Conservation (phyloP, 2,797 vertebrate species). For the Myotis planiceps region DNA sequence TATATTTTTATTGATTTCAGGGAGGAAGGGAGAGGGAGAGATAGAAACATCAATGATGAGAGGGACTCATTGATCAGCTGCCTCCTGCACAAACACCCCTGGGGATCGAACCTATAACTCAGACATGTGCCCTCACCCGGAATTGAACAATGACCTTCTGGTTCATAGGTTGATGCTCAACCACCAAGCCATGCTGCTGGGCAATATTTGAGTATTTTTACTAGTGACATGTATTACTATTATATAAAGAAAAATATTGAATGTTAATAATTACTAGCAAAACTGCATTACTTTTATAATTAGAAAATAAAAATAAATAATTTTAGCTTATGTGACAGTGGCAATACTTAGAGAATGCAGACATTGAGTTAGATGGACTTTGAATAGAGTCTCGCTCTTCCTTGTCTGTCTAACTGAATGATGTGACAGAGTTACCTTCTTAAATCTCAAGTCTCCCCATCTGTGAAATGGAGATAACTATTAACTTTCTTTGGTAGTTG, state of each 20-base stretch:
- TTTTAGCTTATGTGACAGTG: neutral
- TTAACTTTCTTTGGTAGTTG: neutral
- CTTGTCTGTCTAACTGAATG: neutral
- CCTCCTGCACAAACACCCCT: too few relatives aligned
- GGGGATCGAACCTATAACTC: too few relatives aligned
- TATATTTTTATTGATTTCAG: too few relatives aligned
- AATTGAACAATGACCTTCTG: too few relatives aligned
- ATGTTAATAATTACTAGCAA: neutral
- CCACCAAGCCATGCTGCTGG: too few relatives aligned
- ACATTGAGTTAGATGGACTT: neutral
- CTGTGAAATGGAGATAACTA: too few relatives aligned
- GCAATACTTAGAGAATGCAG: neutral
- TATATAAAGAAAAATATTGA: neutral
- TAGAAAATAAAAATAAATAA: neutral
- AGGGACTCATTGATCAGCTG: too few relatives aligned
- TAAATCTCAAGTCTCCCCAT: neutral
- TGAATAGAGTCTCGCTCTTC: neutral
- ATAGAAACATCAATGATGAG: too few relatives aligned
- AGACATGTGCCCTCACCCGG: too few relatives aligned
- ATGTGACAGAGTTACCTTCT: neutral
- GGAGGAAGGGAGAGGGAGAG: too few relatives aligned
- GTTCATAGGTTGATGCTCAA: too few relatives aligned
- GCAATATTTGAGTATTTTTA: neutral
- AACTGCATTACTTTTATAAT: neutral
- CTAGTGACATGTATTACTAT: neutral